Conservation (phyloP, 2,888 invertebrate genomes). For the Tetramorium bicarinatum region DNA sequence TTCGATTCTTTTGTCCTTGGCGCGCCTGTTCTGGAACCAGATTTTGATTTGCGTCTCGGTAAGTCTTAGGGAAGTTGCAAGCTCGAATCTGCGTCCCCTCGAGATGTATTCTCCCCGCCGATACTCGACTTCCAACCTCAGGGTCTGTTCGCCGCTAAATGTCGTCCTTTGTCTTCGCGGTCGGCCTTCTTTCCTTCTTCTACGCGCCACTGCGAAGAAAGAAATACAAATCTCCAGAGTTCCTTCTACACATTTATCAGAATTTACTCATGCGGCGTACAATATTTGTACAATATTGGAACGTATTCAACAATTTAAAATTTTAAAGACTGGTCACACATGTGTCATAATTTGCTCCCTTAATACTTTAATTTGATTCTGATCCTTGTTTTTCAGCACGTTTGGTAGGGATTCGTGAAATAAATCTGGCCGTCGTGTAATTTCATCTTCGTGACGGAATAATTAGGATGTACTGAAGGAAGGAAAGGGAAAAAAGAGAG, state of each 20-base stretch:
- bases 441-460: constrained; percentile 58
- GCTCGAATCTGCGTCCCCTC: constrained; percentile 92
- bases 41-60: constrained; percentile 95
- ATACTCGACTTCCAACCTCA: constrained; percentile 96
- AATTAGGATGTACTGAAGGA: constrained; percentile 68
- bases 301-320: background rate
- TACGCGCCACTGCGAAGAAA: constrained; percentile 91
- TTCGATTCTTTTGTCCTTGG: constrained; percentile 98
- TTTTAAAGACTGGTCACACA: too few species aligned
- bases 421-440: constrained; percentile 57
- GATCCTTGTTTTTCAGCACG: background rate
- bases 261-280: background rate
- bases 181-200: constrained; percentile 94
- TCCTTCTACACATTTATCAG: background rate
- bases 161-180: constrained; percentile 97
- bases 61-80: constrained; percentile 90
- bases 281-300: background rate
- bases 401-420: constrained; percentile 13
- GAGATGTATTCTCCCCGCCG: constrained; percentile 97
- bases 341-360: background rate
- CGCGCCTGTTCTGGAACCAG: constrained; percentile 97
- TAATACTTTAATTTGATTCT: background rate
- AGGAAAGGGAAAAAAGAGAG: background rate
- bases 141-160: constrained; percentile 97
- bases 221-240: background rate